Conservation (phyloP, 2,113 vertebrate species). For the Saccopteryx leptura region DNA sequence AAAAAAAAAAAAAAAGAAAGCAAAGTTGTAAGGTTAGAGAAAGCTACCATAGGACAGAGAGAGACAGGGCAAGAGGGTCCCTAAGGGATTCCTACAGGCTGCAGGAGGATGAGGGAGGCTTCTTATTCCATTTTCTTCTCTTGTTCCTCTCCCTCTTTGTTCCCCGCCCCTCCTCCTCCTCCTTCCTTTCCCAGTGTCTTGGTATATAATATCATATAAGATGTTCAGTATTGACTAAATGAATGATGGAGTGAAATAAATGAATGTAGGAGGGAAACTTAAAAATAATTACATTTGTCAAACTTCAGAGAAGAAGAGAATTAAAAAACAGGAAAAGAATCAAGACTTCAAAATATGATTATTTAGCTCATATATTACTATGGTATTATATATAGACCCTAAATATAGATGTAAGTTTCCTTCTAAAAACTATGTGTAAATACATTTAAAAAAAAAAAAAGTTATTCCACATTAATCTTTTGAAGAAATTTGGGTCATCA, state of each 20-base stretch:
- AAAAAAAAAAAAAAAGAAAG: neutral
- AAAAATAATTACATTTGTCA: neutral
- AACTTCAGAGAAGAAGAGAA: neutral
- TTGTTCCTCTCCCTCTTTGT: neutral
- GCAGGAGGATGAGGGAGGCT: neutral
- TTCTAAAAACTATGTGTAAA: neutral
- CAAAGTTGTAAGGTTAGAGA: neutral
- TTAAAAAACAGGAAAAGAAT: neutral
- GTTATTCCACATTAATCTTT: neutral
- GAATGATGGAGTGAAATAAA: neutral
- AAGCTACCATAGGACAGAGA: too few species aligned
- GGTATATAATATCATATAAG: neutral
- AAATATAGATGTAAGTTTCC: neutral
- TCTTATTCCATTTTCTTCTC: neutral
- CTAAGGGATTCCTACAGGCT: too few species aligned
- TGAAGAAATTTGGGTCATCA: neutral
- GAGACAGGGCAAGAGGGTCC: neutral
- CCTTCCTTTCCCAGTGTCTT: neutral
- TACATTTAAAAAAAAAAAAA: neutral
- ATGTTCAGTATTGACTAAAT: neutral
- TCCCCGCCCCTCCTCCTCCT: rapidly evolving
- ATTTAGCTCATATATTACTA: neutral
- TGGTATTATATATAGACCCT: neutral
- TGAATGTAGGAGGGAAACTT: neutral
- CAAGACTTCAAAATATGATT: neutral